Evolutionary conservation across 2,113 vertebrate genomes (phyloP).

Genomic region (Passer domesticus): DNA sequence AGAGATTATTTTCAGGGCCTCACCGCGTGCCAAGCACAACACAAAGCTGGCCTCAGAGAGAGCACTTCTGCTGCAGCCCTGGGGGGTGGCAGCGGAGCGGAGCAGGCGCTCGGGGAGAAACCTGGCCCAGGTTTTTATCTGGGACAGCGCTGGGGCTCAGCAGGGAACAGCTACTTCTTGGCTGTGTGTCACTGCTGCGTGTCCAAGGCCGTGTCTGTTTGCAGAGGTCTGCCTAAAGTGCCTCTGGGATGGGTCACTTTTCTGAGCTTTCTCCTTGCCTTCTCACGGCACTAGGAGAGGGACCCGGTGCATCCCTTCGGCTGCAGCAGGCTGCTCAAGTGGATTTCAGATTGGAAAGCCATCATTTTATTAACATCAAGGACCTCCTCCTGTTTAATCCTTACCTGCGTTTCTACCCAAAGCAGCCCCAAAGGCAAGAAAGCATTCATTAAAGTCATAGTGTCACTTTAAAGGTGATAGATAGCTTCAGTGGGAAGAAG

Average conservation of each 20-base stretch:
- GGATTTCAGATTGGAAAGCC: background rate
- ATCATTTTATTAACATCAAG: background rate
- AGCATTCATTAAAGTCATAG: background rate
- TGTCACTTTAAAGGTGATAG: background rate
- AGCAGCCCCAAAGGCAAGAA: background rate
- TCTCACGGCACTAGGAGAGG: rapidly evolving
- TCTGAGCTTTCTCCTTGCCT: background rate
- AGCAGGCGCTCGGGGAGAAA: background rate
- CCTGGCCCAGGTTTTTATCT: background rate
- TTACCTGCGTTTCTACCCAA: background rate
- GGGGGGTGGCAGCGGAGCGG: background rate
- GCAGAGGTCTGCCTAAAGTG: background rate
- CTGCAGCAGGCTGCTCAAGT: background rate
- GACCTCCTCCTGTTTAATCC: background rate
- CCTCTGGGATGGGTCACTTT: background rate
- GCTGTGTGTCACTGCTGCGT: background rate
- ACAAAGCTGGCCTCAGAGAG: conserved; percentile 53
- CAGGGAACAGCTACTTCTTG: background rate
- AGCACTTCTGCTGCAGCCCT: conserved; percentile 9
- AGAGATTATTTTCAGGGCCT: conserved; percentile 67
- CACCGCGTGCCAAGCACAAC: conserved; percentile 23
- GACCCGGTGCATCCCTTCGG: background rate
- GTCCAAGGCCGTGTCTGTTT: background rate
- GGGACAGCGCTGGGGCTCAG: background rate
- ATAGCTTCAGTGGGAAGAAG: background rate